A percentile compares a stretch with the other conserved stretches of the same genome.
Evolutionary conservation across 2,113 vertebrate genomes (phyloP).

Genomic region (Ovis aries): ARS-UI_Ramb_v3.0 NC_056060.1:82711501-82712000

Average conservation of each 20-base stretch:
- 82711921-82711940: background rate
- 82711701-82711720: background rate
- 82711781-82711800: background rate
- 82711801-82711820: background rate
- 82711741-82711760: background rate
- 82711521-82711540: background rate
- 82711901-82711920: background rate
- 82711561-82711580: constrained; percentile 6
- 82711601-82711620: background rate
- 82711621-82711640: background rate
- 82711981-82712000: background rate
- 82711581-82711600: background rate
- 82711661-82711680: background rate
- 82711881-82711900: background rate
- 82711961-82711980: background rate
- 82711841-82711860: background rate
- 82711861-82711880: background rate
- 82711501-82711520: background rate
- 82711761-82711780: background rate
- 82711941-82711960: background rate
- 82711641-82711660: background rate
- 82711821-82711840: background rate
- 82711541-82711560: background rate
- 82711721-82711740: background rate
- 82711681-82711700: background rate